Percentiles rank a stretch among this genome's conserved stretches.
phyloP scores from a whole-genome alignment of 2,797 vertebrate genomes.

The Hemitrygon akajei region DNA sequence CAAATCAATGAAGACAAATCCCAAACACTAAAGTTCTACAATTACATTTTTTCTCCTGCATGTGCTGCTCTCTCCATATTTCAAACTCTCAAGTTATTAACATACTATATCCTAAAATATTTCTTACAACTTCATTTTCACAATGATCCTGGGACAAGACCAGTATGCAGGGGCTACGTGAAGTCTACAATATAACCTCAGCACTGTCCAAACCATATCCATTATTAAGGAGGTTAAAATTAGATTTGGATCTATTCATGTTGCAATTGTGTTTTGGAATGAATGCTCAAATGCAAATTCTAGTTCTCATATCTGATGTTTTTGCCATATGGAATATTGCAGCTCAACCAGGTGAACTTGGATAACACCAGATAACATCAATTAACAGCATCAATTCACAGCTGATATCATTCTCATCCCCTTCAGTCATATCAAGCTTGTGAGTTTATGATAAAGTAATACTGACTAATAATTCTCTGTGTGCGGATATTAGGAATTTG shows the following conservation, averaged over 20 bases:
- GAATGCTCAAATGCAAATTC: neutral
- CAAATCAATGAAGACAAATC: neutral
- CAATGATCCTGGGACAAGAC: neutral
- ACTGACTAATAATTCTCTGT: neutral
- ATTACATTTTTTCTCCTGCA: neutral
- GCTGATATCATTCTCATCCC: neutral
- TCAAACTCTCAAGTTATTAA: neutral
- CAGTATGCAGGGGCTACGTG: neutral
- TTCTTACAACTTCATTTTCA: neutral
- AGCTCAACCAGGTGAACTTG: neutral
- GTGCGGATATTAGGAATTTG: constrained; percentile 63
- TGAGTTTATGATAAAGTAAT: neutral
- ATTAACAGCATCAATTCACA: neutral
- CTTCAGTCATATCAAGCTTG: neutral
- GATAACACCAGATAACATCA: neutral
- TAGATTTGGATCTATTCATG: neutral
- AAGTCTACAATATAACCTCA: neutral
- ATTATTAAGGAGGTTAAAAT: neutral
- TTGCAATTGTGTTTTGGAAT: neutral
- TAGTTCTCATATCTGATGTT: neutral
- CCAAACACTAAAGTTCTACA: neutral
- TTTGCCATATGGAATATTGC: neutral
- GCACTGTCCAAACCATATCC: neutral
- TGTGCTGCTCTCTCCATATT: neutral
- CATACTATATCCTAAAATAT: neutral